Evolutionary conservation across 2,113 vertebrate genomes (phyloP).

Genomic region (Cryptomyrus ogoouensis): DNA sequence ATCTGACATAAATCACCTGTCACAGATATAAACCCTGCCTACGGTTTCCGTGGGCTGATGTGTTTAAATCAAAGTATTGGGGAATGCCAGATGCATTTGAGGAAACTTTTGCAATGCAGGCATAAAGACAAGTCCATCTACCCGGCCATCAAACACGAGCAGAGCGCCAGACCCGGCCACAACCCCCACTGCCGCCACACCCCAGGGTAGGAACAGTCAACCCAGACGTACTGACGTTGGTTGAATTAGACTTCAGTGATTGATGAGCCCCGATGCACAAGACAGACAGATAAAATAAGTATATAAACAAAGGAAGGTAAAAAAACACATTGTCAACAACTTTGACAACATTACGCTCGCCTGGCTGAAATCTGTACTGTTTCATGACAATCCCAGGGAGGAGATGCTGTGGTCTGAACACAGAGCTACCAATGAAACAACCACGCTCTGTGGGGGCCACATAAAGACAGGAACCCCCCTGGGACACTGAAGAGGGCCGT

Average conservation of each 20-base stretch:
- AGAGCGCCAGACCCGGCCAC: not conserved
- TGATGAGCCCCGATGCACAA: not conserved
- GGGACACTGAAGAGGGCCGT: not conserved
- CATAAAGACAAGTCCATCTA: not conserved
- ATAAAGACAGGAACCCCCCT: not conserved
- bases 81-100: not conserved
- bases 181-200: not conserved
- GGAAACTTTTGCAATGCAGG: not conserved
- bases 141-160: not conserved
- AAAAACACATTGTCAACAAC: not conserved
- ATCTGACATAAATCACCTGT: not conserved
- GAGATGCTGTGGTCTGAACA: not conserved
- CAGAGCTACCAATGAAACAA: not conserved
- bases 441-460: not conserved
- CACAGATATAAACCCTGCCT: not conserved
- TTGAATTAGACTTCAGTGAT: not conserved
- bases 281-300: not conserved
- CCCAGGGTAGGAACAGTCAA: not conserved
- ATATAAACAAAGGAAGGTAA: not conserved
- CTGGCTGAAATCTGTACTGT: not conserved
- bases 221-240: not conserved
- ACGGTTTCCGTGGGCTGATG: not conserved
- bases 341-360: not conserved
- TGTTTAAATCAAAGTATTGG: not conserved
- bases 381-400: not conserved